A percentile compares a stretch with the other conserved stretches of the same genome.
These are phyloP conservation scores for Argentina silus DNA, from an alignment of 2,797 vertebrate species.

Conservation along the genomic window DNA sequence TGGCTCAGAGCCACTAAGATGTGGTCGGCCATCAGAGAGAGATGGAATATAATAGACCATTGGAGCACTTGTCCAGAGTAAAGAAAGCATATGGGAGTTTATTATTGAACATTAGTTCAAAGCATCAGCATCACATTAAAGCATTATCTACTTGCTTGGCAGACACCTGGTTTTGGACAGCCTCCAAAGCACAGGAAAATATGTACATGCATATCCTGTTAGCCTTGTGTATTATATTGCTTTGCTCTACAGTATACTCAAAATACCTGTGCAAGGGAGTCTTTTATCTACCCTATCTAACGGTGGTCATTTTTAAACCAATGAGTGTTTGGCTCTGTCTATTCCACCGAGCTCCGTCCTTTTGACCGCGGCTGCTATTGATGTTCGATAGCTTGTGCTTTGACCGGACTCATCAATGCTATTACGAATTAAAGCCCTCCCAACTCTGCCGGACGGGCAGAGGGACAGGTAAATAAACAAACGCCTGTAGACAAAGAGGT, in stretches of 20 bases:
- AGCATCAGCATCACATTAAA: constrained; percentile 50
- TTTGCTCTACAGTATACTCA: not conserved
- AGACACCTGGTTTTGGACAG: constrained; percentile 46
- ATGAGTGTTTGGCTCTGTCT: not conserved
- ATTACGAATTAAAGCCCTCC: constrained; percentile 13
- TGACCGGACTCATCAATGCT: not conserved
- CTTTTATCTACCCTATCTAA: not conserved
- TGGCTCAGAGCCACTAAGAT: not conserved
- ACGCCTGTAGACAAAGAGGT: constrained; percentile 3
- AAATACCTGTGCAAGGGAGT: not conserved
- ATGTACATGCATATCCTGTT: constrained; percentile 27
- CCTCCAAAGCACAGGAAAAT: constrained; percentile 27
- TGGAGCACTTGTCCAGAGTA: constrained; percentile 49
- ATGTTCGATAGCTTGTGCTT: constrained; percentile 36
- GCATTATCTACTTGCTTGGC: constrained; percentile 50
- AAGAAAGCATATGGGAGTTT: constrained; percentile 61
- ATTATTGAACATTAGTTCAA: constrained; percentile 54
- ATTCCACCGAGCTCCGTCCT: constrained; percentile 16
- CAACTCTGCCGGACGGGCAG: not conserved
- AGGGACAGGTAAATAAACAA: constrained; percentile 19
- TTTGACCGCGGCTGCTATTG: constrained; percentile 34
- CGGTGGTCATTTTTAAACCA: not conserved
- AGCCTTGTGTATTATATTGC: not conserved
- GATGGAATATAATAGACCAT: constrained; percentile 23
- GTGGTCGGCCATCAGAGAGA: not conserved